These are phyloP conservation scores for Drosophila lowei DNA, from an alignment of 1,140 invertebrate species.

Conservation along the genomic window DNA sequence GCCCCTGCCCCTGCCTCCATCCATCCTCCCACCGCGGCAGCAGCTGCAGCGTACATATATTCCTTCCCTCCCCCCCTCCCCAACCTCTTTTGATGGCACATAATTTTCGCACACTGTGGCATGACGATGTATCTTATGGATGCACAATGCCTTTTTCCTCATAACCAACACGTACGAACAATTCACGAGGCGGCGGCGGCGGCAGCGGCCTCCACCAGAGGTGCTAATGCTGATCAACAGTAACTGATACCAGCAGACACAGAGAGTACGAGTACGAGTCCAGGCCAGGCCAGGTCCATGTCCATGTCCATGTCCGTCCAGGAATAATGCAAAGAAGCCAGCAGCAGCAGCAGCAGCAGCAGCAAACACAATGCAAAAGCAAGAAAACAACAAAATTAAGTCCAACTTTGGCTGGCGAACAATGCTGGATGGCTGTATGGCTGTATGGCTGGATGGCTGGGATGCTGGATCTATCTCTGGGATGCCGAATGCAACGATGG, in stretches of 20 bases:
- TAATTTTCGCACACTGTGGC: conserved; percentile 59
- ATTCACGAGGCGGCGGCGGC: conserved; percentile 68
- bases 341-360: conserved; percentile 20
- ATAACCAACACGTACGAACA: conserved; percentile 77
- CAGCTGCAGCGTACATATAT: conserved; percentile 33
- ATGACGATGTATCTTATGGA: conserved; percentile 39
- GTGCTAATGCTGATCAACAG: conserved; percentile 80
- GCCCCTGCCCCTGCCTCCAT: not conserved
- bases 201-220: conserved; percentile 65
- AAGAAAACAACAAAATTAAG: conserved; percentile 67
- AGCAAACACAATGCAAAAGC: conserved; percentile 54
- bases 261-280: too few relatives aligned
- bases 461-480: conserved; percentile 8
- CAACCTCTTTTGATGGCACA: conserved; percentile 52
- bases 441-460: conserved; percentile 1
- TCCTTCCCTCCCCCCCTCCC: not conserved
- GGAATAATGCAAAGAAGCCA: conserved; percentile 77
- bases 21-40: conserved; percentile 21
- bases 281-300: conserved; percentile 19
- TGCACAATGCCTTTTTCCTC: conserved; percentile 60
- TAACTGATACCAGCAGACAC: conserved; percentile 61
- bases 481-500: conserved; percentile 1
- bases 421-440: conserved; percentile 21
- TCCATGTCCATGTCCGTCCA: conserved; percentile 15
- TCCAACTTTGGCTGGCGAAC: conserved; percentile 35